Conservation (phyloP, 2,888 invertebrate genomes). For the Sceliomorpha sp. region DNA sequence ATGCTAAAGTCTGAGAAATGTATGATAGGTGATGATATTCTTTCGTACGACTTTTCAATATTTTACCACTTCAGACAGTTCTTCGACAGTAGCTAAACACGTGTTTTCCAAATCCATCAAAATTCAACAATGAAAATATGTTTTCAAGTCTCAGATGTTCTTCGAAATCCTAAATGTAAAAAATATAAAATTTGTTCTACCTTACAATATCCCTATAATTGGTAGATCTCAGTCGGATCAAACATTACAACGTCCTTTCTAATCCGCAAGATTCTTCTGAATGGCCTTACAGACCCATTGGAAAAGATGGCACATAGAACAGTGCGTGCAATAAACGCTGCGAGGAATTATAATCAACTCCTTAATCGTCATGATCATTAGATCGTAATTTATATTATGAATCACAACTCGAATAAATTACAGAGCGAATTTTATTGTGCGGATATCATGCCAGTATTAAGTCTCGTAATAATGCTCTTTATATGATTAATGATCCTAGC, state of each 20-base stretch:
- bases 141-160: no score
- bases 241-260: no score
- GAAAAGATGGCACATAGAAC: no score
- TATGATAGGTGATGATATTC: slow-evolving; percentile 45
- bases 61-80: slow-evolving; percentile 1
- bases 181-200: no score
- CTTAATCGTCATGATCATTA: slow-evolving; percentile 34
- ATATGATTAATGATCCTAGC: slow-evolving; percentile 46
- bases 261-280: no score
- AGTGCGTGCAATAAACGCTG: slow-evolving; percentile 8
- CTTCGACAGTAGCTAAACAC: no score
- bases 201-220: no score
- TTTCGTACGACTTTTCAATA: slow-evolving; percentile 31
- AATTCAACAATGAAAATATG: no score
- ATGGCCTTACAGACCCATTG: no score
- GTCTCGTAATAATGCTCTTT: slow-evolving; percentile 36
- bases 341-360: slow-evolving; percentile 35
- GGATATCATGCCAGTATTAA: slow-evolving; percentile 37
- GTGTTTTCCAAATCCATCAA: no score
- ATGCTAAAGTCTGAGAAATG: slow-evolving; percentile 27
- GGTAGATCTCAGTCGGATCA: no score
- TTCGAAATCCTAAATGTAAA: no score
- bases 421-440: slow-evolving; percentile 36
- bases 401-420: slow-evolving; percentile 38
- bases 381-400: slow-evolving; percentile 47